A percentile compares a stretch with the other conserved stretches of the same genome.
These are phyloP conservation scores for Nipponia nippon DNA, from an alignment of 2,113 vertebrate genomes.

Conservation along the genomic window DNA sequence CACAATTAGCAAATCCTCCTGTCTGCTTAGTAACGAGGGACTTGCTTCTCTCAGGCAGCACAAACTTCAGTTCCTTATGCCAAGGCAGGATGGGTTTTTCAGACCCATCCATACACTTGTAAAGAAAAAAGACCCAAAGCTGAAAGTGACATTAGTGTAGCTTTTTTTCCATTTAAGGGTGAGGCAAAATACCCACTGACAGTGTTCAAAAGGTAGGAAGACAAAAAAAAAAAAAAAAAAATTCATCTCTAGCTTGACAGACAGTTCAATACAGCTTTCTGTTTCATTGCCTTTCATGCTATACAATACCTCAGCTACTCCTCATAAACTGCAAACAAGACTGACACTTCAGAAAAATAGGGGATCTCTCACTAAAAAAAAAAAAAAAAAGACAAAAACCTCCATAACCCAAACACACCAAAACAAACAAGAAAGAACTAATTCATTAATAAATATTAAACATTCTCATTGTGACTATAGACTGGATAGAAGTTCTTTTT, in stretches of 20 bases:
- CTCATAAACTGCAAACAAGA: not conserved
- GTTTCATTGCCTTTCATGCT: not conserved
- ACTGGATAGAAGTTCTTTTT: not conserved
- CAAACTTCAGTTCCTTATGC: not conserved
- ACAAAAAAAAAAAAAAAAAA: not conserved
- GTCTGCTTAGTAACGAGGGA: not conserved
- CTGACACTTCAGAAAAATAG: not conserved
- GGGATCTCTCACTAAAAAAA: not conserved
- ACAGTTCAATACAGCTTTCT: not conserved
- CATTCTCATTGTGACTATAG: not conserved
- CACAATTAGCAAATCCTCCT: not conserved
- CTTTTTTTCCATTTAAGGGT: not conserved
- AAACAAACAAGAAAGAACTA: not conserved
- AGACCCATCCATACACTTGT: not conserved
- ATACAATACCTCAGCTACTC: not conserved
- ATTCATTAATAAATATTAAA: not conserved
- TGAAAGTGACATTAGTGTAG: not conserved
- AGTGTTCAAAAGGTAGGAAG: not conserved
- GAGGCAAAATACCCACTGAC: not conserved
- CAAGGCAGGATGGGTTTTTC: not conserved
- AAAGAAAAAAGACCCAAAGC: not conserved
- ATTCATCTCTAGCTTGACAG: not conserved
- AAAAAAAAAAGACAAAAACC: not conserved
- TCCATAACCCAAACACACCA: not conserved
- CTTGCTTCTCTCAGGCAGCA: not conserved